These are phyloP conservation scores for Rissa tridactyla DNA, from an alignment of 2,113 vertebrate species.

Conservation along the genomic window DNA sequence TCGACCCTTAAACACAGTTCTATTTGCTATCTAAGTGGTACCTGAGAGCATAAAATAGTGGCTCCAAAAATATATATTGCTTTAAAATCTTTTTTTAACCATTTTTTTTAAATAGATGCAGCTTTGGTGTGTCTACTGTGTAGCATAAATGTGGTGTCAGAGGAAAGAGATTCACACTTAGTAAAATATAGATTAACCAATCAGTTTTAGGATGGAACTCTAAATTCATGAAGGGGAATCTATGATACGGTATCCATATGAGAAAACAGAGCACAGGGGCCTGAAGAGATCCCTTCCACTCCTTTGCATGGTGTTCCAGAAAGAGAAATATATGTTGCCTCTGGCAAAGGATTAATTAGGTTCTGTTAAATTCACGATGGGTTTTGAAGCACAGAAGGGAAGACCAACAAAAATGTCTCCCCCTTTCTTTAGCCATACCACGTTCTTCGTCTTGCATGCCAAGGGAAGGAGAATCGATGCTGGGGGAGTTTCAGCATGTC, in stretches of 20 bases:
- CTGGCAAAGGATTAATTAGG: neutral
- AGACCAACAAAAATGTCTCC: neutral
- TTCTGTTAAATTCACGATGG: neutral
- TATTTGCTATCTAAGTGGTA: neutral
- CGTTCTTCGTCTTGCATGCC: neutral
- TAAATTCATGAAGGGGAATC: neutral
- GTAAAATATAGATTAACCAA: neutral
- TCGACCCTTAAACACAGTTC: neutral
- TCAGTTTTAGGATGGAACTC: neutral
- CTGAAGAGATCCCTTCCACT: neutral
- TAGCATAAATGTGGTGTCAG: neutral
- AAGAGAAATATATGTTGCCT: neutral
- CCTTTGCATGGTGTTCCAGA: neutral
- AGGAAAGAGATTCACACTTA: neutral
- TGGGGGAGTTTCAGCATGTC: neutral
- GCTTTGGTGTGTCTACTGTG: neutral
- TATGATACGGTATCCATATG: rapidly evolving
- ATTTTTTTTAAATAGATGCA: neutral
- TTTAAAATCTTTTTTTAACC: neutral
- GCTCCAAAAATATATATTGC: neutral
- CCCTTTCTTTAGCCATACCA: neutral
- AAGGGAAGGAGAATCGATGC: rapidly evolving
- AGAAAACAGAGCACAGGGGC: neutral
- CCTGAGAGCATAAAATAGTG: neutral
- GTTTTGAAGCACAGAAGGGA: neutral